A percentile compares a stretch with the other conserved stretches of the same genome.
phyloP scores from a whole-genome alignment of 2,113 vertebrate species.

The Guaruba guarouba region DNA sequence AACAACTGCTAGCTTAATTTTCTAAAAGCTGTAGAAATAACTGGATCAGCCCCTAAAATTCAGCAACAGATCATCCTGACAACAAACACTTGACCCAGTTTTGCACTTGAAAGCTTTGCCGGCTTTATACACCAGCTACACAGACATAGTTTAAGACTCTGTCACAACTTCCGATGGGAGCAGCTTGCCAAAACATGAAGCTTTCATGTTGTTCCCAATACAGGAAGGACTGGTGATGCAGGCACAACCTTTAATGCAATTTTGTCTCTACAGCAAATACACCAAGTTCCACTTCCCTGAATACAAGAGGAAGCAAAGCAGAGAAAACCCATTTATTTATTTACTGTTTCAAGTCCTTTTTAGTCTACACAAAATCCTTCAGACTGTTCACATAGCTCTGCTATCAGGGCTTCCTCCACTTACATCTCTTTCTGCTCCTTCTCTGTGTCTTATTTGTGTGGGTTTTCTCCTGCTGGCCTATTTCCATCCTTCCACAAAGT shows the following conservation, averaged over 20 bases:
- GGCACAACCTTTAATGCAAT: not conserved
- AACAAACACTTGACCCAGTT: not conserved
- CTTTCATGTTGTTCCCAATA: not conserved
- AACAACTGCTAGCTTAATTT: not conserved
- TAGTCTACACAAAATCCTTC: not conserved
- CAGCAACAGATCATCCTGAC: not conserved
- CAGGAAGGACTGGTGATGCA: not conserved
- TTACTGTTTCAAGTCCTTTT: not conserved
- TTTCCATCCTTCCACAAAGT: not conserved
- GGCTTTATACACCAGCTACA: not conserved
- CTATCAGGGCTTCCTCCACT: not conserved
- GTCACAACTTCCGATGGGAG: not conserved
- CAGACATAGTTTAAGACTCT: not conserved
- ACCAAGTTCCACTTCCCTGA: not conserved
- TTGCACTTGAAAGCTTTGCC: not conserved
- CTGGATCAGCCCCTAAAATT: not conserved
- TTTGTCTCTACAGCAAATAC: not conserved
- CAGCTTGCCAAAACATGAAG: not conserved
- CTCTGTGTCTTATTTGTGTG: not conserved
- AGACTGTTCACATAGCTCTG: not conserved
- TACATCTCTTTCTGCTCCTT: not conserved
- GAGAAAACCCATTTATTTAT: not conserved
- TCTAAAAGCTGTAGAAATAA: not conserved
- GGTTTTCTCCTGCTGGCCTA: not conserved
- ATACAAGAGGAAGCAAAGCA: conserved; percentile 2